Conservation (phyloP, 2,113 vertebrate species). For the Butorides virescens region DNA sequence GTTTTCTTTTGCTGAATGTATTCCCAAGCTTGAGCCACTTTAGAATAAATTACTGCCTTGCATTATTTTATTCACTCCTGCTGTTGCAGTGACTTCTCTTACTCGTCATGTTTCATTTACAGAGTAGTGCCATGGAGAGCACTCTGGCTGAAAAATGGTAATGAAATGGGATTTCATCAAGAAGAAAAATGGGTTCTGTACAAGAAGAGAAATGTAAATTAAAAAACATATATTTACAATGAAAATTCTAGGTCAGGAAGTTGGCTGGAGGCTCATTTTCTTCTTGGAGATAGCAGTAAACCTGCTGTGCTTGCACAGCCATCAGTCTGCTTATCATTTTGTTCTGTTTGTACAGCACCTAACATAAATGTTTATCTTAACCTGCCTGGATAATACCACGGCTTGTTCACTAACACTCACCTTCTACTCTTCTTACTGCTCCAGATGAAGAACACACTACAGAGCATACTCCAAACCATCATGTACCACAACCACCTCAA, state of each 20-base stretch:
- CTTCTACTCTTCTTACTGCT: background rate
- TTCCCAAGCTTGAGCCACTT: background rate
- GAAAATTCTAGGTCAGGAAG: background rate
- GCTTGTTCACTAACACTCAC: background rate
- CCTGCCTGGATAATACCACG: background rate
- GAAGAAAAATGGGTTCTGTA: background rate
- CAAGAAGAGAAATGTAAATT: background rate
- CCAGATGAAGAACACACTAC: conserved; percentile 94
- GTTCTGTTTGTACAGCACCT: background rate
- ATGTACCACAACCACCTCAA: conserved; percentile 93
- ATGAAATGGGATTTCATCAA: background rate
- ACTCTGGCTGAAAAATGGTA: background rate
- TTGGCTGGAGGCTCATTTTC: background rate
- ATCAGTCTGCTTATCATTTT: background rate
- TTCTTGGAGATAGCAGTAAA: background rate
- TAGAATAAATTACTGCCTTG: background rate
- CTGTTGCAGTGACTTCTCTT: background rate
- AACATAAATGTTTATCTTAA: background rate
- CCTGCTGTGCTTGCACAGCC: background rate
- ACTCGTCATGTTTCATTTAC: background rate
- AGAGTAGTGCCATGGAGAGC: background rate
- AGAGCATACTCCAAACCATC: conserved; percentile 95
- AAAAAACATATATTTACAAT: background rate
- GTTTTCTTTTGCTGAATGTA: background rate
- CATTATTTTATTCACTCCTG: background rate